Base-by-base conservation (phyloP, 2,888 invertebrate genomes). In the Marasmarcha lunaedactyla region DNA sequence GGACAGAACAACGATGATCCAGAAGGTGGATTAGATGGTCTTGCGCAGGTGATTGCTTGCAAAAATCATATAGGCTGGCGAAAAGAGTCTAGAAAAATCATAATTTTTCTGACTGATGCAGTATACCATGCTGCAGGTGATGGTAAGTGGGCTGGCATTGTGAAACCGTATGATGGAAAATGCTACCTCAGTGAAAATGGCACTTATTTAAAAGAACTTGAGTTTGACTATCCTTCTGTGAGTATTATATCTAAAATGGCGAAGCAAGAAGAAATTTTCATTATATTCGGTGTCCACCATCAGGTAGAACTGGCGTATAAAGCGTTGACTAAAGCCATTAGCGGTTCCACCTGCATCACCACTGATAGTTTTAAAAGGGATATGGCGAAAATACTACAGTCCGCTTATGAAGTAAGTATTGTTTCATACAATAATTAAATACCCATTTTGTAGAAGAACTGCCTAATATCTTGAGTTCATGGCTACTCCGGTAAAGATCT, bases 21-120 rank as follows among this genome's bases (percentile, higher is more conserved):
- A 0, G 95, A 95, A 72, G 94, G 94, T 5, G 93, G 94, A 0
- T 87, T 96, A 37, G 95, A 96, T 63, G 96, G 93, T 2, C 84
- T 96, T 15, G 91, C 95, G 84, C 96, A 95, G 72, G 71, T 61
- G 0, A 58, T 78, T 43, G 89, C 88, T 3, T 91, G 91, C 54
- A 71, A 86, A 47, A 53, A 88, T 10, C 67, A 86, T 50, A 90
- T 94, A 51, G 91, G 90, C 10, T 96, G 96, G 96, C 78, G 95
- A 48, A 65, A 85, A 0, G 84, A 89, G 38, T 91, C 92, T 0
- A 84, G 92, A 42, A 90, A 90, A 66, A 86, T 95, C 49, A 63
- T 95, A 33, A 85, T 95, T 0, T 89, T 92, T 50, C 87, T 93
- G 1, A 92, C 93, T 1, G 91, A 94, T 63, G 91, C 88, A 1